Base-by-base conservation (phyloP, 2,797 vertebrate species). In the Echiichthys vipera region DNA sequence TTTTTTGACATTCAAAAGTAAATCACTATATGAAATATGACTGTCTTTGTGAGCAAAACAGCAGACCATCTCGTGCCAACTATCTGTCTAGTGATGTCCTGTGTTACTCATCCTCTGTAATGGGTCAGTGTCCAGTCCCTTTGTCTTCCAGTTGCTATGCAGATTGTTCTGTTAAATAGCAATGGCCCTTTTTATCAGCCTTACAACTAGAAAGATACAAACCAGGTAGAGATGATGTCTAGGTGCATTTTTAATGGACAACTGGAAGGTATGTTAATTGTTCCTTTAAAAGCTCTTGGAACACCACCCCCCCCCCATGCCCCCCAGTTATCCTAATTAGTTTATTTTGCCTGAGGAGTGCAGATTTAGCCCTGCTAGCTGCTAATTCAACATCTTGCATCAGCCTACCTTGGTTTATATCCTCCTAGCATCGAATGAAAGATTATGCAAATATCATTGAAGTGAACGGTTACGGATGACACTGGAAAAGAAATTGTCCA, bases 401-500 rank as follows among this genome's bases (percentile, higher is more conserved):
- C 89, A 78, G 54, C 74, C 73, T 84, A 80, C 82, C 84, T 77
- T 86, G 83, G 88, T 92, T 91, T 93, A 64, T 91, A 89, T 93
- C 88, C 74, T 93, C 70, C 90, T 92, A 82, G 92, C 81, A 85
- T 66, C 63, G 84, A 92, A 92, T 87, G 88, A 96, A 96, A 96
- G 94, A 95, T 94, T 96, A 97, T 97, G 95, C 95, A 95, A 96
- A 94, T 92, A 89, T 84, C 84, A 92, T 89, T 89, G 78, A 92
- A 86, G 95, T 92, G 94, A 96, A 96, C 94, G 91, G 94, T 95
- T 95, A 94, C 91, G 96, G 97, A 96, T 96, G 95, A 97, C 96
- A 96, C 96, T 98, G 97, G 97, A 97, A 96, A 96, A 96, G 94
- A 96, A 96, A 94, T 90, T 93, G 92, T 94, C 94, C 94, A 95